Percentiles rank a stretch among this genome's conserved stretches.
Conservation (phyloP, 2,888 invertebrate species). For the Pseudococcus longispinus region DNA sequence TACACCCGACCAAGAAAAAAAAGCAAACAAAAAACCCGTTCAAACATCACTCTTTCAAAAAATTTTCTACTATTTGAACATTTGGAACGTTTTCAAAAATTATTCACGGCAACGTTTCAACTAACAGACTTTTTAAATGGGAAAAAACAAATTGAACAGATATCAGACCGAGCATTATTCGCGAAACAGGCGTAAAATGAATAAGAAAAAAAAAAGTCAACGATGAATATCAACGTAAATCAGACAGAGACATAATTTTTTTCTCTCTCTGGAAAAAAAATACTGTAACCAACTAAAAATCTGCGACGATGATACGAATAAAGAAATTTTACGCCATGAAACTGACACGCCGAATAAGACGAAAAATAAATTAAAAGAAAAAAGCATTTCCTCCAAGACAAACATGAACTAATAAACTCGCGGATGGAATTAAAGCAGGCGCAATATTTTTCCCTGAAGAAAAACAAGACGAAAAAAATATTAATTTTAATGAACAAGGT, state of each 20-base stretch:
- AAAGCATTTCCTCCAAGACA: background rate
- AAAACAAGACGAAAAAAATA: background rate
- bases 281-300: background rate
- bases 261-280: background rate
- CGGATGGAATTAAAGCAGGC: background rate
- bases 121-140: background rate
- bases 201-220: background rate
- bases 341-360: background rate
- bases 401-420: background rate
- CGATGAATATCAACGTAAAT: slow-evolving; percentile 11
- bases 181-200: background rate
- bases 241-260: background rate
- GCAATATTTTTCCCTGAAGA: background rate
- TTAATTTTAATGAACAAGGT: background rate
- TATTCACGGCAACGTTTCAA: slow-evolving; percentile 1
- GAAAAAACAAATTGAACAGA: background rate
- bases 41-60: background rate
- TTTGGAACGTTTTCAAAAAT: slow-evolving; percentile 6
- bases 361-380: background rate
- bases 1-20: background rate
- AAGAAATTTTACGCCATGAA: background rate
- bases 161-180: background rate
- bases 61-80: slow-evolving; percentile 4
- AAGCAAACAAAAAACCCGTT: background rate
- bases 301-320: background rate